phyloP scores from a whole-genome alignment of 2,113 vertebrate genomes.

The Cebidichthys violaceus region DNA sequence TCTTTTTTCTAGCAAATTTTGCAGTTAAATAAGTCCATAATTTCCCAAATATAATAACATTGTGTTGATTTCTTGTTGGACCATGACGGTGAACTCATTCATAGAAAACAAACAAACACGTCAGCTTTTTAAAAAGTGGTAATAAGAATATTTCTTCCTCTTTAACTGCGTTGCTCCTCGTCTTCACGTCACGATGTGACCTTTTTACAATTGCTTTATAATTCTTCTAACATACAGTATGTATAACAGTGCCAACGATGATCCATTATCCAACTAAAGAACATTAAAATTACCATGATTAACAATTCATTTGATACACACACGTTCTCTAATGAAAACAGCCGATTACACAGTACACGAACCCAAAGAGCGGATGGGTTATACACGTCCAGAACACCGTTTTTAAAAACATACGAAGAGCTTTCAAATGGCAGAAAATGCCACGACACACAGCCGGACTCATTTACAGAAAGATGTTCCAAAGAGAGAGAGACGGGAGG shows the following conservation, averaged over 20 bases:
- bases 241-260: conserved; percentile 80
- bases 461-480: conserved; percentile 61
- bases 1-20: conserved; percentile 62
- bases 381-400: conserved; percentile 55
- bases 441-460: conserved; percentile 61
- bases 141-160: conserved; percentile 46
- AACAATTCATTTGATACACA: conserved; percentile 82
- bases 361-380: conserved; percentile 50
- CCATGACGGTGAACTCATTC: conserved; percentile 40
- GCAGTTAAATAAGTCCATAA: conserved; percentile 59
- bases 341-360: conserved; percentile 79
- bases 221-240: conserved; percentile 64
- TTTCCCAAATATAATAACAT: conserved; percentile 68
- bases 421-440: conserved; percentile 68
- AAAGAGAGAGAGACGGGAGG: conserved; percentile 20
- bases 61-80: conserved; percentile 38
- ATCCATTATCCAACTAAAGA: conserved; percentile 82
- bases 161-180: conserved; percentile 1
- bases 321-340: conserved; percentile 84
- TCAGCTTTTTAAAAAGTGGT: conserved; percentile 58
- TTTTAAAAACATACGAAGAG: conserved; percentile 60
- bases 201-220: conserved; percentile 54
- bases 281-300: conserved; percentile 79
- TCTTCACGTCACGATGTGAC: conserved; percentile 57
- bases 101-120: conserved; percentile 40